phyloP scores from a whole-genome alignment of 2,113 vertebrate species.

The Planiliza haematocheilus region DNA sequence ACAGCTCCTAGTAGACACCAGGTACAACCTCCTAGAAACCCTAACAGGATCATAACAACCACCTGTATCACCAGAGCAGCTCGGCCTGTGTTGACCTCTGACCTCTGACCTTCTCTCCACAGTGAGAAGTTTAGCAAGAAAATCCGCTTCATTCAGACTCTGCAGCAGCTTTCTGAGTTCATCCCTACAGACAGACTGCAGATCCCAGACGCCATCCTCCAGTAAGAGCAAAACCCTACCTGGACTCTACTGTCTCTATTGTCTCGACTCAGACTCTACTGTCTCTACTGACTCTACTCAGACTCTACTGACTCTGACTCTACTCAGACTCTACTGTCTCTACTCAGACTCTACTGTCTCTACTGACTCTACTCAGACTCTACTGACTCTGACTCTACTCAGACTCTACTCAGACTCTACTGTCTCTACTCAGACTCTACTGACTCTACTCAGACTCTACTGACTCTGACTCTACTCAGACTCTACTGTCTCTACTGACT shows the following conservation, averaged over 20 bases:
- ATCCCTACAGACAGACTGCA: conserved; percentile 83
- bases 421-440: not conserved
- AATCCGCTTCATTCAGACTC: conserved; percentile 83
- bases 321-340: not conserved
- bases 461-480: not conserved
- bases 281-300: no score
- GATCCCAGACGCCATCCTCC: conserved; percentile 83
- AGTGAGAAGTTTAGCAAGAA: conserved; percentile 89
- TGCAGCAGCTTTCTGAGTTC: conserved; percentile 80
- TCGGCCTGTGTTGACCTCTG: not conserved
- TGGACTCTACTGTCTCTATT: not conserved
- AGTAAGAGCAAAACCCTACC: conserved; percentile 72
- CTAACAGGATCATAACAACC: not conserved
- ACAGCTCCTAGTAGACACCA: no score
- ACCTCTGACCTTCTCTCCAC: conserved; percentile 49
- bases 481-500: not conserved
- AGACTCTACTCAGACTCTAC: not conserved
- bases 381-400: no score
- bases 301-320: no score
- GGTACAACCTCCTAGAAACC: no score
- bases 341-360: not conserved
- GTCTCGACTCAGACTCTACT: not conserved
- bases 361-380: no score
- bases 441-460: not conserved
- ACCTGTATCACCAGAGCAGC: not conserved